Base-by-base conservation (phyloP, 2,888 invertebrate genomes). In the Hyalella azteca region DNA sequence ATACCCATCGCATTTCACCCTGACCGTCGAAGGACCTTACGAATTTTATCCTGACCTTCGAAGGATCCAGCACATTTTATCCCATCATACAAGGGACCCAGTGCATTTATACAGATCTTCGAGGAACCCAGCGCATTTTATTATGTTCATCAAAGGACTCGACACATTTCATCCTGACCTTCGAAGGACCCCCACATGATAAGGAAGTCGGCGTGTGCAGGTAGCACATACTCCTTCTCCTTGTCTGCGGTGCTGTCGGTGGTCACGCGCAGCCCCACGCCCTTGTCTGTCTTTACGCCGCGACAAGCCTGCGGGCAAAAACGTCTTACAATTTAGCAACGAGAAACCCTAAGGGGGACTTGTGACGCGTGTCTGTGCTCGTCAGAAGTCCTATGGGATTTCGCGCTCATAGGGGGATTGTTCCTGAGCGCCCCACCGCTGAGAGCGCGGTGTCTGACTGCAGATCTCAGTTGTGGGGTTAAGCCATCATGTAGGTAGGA, bases 251-350 rank as follows among this genome's bases (percentile, higher is more conserved):
- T 22, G 3, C 39, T 39, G 19, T 75, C 75, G 7, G 41, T 75
- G 45, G 36, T 26, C 13, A 75, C 75, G 13, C 29, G 19, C 45
- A 95, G 88, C 78, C 91, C 91, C 40, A 93, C 90, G n/a, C 95
- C 95, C 75, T 91, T 90, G 89, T 97, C 96, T 48, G 96, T 89
- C 87, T 92, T 92, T 87, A 95, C 94, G n/a, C 97, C 97, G 88
- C 95, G 96, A 86, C 97, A 97, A 80, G 97, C 96, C 91, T 97
- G n/a, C n/a, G n/a, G n/a, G n/a, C n/a, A n/a, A n/a, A n/a, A n/a
- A n/a, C n/a, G n/a, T n/a, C n/a, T n/a, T n/a, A n/a, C n/a, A n/a
- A n/a, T n/a, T n/a, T n/a, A n/a, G n/a, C n/a, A n/a, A n/a, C n/a
- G n/a, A n/a, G n/a, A n/a, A n/a, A n/a, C n/a, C n/a, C n/a, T n/a